Evolutionary conservation across 2,888 invertebrate species (phyloP).

Genomic region (Scaptomyza flava): DNA sequence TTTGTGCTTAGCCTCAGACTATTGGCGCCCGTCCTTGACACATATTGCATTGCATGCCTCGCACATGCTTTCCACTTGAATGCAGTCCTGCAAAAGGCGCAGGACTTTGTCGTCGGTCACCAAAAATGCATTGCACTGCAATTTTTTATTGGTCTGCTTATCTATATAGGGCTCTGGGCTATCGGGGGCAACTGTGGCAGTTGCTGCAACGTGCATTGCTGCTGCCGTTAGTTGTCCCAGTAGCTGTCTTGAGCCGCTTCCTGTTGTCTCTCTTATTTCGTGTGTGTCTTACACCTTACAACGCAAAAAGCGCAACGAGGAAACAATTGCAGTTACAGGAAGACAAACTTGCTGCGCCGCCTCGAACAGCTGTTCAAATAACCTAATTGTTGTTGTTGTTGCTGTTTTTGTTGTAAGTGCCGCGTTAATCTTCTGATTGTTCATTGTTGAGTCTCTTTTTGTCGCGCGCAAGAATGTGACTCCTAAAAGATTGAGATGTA

Average conservation of each 20-base stretch:
- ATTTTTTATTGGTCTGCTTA: constrained; percentile 44
- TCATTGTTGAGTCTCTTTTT: neutral
- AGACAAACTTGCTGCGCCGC: constrained; percentile 25
- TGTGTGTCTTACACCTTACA: constrained; percentile 22
- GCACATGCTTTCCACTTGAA: constrained; percentile 59
- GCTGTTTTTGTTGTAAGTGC: neutral
- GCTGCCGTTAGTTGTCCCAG: constrained; percentile 58
- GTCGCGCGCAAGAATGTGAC: neutral
- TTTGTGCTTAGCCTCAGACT: neutral
- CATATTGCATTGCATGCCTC: constrained; percentile 42
- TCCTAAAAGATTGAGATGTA: neutral
- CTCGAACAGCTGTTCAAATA: constrained; percentile 59
- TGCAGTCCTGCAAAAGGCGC: constrained; percentile 26
- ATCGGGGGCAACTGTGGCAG: constrained; percentile 39
- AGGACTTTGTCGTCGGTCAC: constrained; percentile 36
- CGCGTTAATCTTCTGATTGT: constrained; percentile 9
- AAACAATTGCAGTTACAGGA: constrained; percentile 29
- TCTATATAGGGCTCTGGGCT: constrained; percentile 79
- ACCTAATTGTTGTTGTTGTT: constrained; percentile 25
- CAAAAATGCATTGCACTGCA: constrained; percentile 38
- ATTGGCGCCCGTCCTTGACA: constrained; percentile 78
- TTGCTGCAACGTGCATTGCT: constrained; percentile 29
- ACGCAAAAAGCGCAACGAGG: neutral
- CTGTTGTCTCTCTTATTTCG: constrained; percentile 31
- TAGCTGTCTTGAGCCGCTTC: constrained; percentile 37